Evolutionary conservation across 2,888 invertebrate species (phyloP).

Genomic region (Zaprionus lineosus): DNA sequence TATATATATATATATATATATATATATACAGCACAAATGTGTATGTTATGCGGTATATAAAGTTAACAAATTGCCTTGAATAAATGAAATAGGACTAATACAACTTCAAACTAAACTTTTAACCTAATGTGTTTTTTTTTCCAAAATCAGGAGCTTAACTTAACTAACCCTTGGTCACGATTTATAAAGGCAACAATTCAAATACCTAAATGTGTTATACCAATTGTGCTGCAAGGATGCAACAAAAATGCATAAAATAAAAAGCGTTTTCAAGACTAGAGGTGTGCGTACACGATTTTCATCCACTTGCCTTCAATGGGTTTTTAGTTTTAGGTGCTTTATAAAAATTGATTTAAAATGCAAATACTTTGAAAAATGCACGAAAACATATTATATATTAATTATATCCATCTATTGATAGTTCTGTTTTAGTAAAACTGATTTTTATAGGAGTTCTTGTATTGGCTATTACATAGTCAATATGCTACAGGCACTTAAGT

Average conservation of each 20-base stretch:
- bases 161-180: slow-evolving; percentile 35
- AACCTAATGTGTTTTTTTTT: slow-evolving; percentile 1
- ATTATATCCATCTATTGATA: slow-evolving; percentile 5
- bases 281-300: slow-evolving; percentile 1
- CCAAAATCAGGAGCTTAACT: slow-evolving; percentile 31
- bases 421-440: slow-evolving; percentile 17
- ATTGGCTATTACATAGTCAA: slow-evolving; percentile 47
- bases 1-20: slow-evolving; percentile 44
- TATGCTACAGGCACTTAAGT: slow-evolving; percentile 55
- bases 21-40: slow-evolving; percentile 60
- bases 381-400: slow-evolving; percentile 13
- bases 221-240: slow-evolving; percentile 27
- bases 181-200: slow-evolving; percentile 11
- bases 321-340: too few species aligned
- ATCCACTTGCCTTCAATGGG: slow-evolving; percentile 7
- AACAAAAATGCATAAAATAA: slow-evolving; percentile 22
- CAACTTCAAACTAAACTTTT: slow-evolving; percentile 39
- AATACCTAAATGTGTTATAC: slow-evolving; percentile 23
- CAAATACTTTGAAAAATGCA: slow-evolving; percentile 51
- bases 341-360: slow-evolving; percentile 27
- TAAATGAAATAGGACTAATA: slow-evolving; percentile 51
- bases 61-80: slow-evolving; percentile 20
- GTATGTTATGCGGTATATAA: slow-evolving; percentile 25
- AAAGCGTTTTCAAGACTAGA: slow-evolving; percentile 32
- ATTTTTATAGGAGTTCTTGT: slow-evolving; percentile 22